Evolutionary conservation across 2,113 vertebrate species (phyloP).

Genomic region (Ploceus nigricollis): DNA sequence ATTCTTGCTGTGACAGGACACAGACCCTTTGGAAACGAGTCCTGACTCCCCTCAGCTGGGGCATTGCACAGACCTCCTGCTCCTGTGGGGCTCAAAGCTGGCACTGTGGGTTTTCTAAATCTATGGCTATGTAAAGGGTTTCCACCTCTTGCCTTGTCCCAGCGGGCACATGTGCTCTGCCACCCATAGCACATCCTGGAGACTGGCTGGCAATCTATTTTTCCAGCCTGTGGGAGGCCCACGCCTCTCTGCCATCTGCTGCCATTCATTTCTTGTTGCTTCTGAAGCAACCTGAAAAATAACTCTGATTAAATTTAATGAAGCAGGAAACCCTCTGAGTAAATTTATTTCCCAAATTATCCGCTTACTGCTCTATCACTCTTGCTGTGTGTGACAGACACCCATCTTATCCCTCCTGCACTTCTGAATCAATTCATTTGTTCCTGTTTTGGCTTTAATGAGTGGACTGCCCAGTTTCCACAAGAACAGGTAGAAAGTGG

Average conservation of each 20-base stretch:
- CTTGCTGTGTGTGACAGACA: neutral
- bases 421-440: neutral
- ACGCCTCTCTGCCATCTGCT: constrained; percentile 14
- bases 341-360: neutral
- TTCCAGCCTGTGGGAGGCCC: neutral
- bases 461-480: neutral
- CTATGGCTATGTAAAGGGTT: neutral
- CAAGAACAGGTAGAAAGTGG: neutral
- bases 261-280: neutral
- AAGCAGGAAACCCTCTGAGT: neutral
- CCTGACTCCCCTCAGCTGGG: neutral
- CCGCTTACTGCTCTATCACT: neutral
- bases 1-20: neutral
- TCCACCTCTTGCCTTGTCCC: neutral
- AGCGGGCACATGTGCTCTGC: neutral
- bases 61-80: neutral
- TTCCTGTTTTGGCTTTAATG: neutral
- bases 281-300: constrained; percentile 4
- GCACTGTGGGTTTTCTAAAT: neutral
- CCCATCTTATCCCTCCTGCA: neutral
- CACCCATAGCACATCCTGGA: neutral
- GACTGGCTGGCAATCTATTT: neutral
- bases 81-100: fast-evolving
- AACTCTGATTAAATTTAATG: neutral
- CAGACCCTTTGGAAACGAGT: neutral